These are phyloP conservation scores for Elephas maximus DNA, from an alignment of 2,113 vertebrate species.

Conservation along the genomic window DNA sequence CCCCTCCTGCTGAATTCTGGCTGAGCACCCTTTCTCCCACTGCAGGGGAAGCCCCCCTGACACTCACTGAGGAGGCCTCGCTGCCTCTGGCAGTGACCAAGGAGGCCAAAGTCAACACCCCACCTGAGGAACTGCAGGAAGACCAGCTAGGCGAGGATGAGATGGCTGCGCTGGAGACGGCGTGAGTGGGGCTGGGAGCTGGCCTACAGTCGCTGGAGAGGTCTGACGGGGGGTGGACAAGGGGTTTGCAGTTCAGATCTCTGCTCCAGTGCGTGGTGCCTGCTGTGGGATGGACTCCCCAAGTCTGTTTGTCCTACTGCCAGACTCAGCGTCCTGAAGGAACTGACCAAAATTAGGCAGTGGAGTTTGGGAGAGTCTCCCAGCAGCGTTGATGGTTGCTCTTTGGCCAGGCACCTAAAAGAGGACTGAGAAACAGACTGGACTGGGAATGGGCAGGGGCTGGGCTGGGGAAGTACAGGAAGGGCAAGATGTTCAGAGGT, in stretches of 20 bases:
- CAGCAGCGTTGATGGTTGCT: background rate
- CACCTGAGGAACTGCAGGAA: slow-evolving; percentile 94
- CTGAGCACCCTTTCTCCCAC: background rate
- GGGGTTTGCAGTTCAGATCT: background rate
- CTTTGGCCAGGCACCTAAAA: background rate
- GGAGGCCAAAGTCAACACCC: slow-evolving; percentile 96
- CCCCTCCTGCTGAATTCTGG: background rate
- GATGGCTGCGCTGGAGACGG: slow-evolving; percentile 90
- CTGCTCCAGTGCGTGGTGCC: background rate
- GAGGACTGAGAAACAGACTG: background rate
- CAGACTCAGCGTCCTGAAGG: background rate
- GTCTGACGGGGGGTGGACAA: accelerated
- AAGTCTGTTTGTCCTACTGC: background rate
- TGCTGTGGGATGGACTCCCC: background rate
- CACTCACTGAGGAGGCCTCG: slow-evolving; percentile 88
- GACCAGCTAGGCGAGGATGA: slow-evolving; percentile 97
- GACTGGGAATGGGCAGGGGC: background rate
- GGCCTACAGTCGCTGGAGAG: background rate
- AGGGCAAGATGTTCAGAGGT: background rate
- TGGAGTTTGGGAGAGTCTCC: background rate
- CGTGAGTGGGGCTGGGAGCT: slow-evolving; percentile 89
- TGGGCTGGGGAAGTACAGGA: too few relatives aligned
- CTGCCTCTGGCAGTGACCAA: slow-evolving; percentile 95
- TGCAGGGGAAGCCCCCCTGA: slow-evolving; percentile 93
- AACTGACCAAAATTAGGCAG: background rate